Evolutionary conservation across 2,888 invertebrate genomes (phyloP).

Genomic region (Phanerotoma sp.): DNA sequence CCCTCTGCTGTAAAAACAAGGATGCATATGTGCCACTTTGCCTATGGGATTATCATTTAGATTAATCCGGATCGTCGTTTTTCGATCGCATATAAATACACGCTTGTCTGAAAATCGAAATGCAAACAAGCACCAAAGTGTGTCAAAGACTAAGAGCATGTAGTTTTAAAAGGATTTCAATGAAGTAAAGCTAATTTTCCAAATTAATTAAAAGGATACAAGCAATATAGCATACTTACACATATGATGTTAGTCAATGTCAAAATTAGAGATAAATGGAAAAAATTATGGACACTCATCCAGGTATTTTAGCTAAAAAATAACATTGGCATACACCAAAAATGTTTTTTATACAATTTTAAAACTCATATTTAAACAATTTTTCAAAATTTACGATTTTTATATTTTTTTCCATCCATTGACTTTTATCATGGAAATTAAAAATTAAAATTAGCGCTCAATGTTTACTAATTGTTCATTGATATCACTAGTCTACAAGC

Average conservation of each 20-base stretch:
- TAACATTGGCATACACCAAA: too few relatives aligned
- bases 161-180: slow-evolving; percentile 40
- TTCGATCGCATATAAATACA: slow-evolving; percentile 33
- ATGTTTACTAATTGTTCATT: too few relatives aligned
- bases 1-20: slow-evolving; percentile 54
- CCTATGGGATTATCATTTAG: slow-evolving; percentile 55
- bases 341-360: too few relatives aligned
- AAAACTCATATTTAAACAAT: too few relatives aligned
- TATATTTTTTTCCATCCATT: too few relatives aligned
- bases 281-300: too few relatives aligned
- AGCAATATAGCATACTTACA: neutral
- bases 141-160: slow-evolving; percentile 41
- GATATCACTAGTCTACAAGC: too few relatives aligned
- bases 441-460: too few relatives aligned
- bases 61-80: slow-evolving; percentile 48
- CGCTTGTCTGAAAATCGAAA: slow-evolving; percentile 29
- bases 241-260: neutral
- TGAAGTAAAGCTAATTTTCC: slow-evolving; percentile 1
- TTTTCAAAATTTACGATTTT: too few relatives aligned
- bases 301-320: too few relatives aligned
- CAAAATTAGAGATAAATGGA: too few relatives aligned
- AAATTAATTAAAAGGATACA: neutral
- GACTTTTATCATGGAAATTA: too few relatives aligned
- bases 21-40: slow-evolving; percentile 41
- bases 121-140: slow-evolving; percentile 49